phyloP scores from a whole-genome alignment of 2,888 invertebrate species.

The Lithophane leautieri region DNA sequence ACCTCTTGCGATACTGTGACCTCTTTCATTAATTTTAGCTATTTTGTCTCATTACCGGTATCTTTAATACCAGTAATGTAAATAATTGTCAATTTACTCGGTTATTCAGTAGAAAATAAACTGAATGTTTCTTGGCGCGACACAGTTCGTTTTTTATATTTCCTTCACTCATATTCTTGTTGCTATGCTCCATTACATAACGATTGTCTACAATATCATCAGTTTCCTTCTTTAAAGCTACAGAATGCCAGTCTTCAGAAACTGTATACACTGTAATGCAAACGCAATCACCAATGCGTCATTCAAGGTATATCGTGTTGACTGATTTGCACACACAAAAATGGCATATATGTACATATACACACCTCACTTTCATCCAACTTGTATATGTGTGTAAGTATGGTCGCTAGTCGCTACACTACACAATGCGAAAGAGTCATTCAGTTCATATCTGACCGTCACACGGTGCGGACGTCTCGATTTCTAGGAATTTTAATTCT shows the following conservation, averaged over 20 bases:
- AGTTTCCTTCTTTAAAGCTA: neutral
- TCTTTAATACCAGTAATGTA: neutral
- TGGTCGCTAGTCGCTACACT: constrained; percentile 49
- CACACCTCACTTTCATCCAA: constrained; percentile 79
- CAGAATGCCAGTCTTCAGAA: constrained; percentile 20
- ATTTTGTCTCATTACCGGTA: neutral
- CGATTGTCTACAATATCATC: neutral
- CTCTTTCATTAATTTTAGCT: neutral
- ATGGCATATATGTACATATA: constrained; percentile 44
- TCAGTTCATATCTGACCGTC: constrained; percentile 81
- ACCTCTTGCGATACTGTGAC: neutral
- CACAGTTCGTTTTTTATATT: constrained; percentile 10
- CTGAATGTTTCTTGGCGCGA: constrained; percentile 22
- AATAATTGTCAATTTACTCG: neutral
- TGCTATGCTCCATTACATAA: constrained; percentile 29
- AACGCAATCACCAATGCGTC: constrained; percentile 73
- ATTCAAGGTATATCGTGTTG: constrained; percentile 68
- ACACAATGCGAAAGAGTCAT: constrained; percentile 74
- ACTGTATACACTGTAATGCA: constrained; percentile 25
- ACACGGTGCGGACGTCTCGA: constrained; percentile 71
- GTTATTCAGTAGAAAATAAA: neutral
- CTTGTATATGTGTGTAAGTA: constrained; percentile 66
- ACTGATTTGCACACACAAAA: constrained; percentile 71
- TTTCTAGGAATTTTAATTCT: constrained; percentile 41
- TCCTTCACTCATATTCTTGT: constrained; percentile 19